phyloP scores from a whole-genome alignment of 2,888 invertebrate genomes.

The Yponomeuta malinellus region DNA sequence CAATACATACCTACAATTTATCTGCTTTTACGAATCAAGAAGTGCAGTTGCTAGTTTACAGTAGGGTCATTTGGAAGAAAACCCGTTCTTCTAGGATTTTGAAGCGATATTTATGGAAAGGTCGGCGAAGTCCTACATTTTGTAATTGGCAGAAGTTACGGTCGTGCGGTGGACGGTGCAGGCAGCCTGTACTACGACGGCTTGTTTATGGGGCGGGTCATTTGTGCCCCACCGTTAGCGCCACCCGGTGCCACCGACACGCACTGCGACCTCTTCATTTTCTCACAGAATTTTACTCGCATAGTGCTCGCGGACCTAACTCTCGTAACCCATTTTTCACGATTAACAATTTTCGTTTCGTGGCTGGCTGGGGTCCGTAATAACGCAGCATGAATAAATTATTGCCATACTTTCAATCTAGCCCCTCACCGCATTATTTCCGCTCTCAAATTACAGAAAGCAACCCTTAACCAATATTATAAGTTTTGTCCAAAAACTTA shows the following conservation, averaged over 20 bases:
- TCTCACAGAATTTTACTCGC: slow-evolving; percentile 39
- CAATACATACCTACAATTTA: no score
- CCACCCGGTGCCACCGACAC: slow-evolving; percentile 48
- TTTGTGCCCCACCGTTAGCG: slow-evolving; percentile 51
- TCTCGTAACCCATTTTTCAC: slow-evolving; percentile 16
- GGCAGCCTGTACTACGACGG: slow-evolving; percentile 26
- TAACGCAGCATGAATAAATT: slow-evolving; percentile 5
- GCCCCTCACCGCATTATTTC: not conserved
- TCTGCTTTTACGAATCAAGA: no score
- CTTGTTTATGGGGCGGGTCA: slow-evolving; percentile 51
- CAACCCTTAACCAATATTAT: slow-evolving; percentile 40
- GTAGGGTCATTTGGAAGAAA: no score
- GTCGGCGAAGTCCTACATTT: slow-evolving; percentile 12
- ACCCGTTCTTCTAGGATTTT: no score
- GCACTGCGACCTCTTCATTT: slow-evolving; percentile 52
- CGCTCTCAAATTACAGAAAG: slow-evolving; percentile 2
- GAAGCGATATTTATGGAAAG: not conserved
- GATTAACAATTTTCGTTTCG: slow-evolving; percentile 14
- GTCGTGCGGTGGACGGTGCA: slow-evolving; percentile 8
- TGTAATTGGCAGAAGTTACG: slow-evolving; percentile 33
- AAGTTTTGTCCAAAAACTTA: slow-evolving; percentile 64
- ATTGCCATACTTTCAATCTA: slow-evolving; percentile 9
- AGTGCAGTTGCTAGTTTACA: no score
- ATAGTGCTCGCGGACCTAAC: slow-evolving; percentile 15
- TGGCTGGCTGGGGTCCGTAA: not conserved